phyloP scores from a whole-genome alignment of 2,797 vertebrate genomes.

The Trematomus bernacchii region DNA sequence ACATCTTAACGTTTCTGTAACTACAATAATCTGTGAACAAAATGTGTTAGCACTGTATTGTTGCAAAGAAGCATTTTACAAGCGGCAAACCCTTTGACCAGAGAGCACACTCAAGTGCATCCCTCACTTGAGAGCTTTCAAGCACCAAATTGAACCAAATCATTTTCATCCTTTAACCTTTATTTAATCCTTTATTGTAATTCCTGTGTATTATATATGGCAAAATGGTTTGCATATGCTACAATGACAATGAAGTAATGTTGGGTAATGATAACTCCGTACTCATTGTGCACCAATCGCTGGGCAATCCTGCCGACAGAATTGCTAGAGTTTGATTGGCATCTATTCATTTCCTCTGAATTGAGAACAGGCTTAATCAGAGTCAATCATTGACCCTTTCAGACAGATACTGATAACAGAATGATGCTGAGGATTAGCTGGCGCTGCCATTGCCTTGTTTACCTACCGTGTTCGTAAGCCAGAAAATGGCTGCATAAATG shows the following conservation, averaged over 20 bases:
- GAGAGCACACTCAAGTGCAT: not conserved
- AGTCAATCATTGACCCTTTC: constrained; percentile 83
- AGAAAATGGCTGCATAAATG: constrained; percentile 66
- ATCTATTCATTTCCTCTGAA: constrained; percentile 81
- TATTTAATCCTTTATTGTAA: not conserved
- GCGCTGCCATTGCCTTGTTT: constrained; percentile 66
- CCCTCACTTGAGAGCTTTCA: not conserved
- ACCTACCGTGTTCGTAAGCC: constrained; percentile 58
- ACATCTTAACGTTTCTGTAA: not conserved
- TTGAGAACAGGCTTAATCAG: constrained; percentile 66
- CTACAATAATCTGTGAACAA: not conserved
- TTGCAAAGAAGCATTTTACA: not conserved
- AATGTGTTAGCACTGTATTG: not conserved
- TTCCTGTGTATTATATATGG: not conserved
- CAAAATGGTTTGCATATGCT: constrained; percentile 17
- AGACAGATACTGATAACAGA: constrained; percentile 65
- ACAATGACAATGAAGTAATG: constrained; percentile 4
- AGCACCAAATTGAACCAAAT: not conserved
- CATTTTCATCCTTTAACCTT: not conserved
- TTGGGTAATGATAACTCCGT: constrained; percentile 38
- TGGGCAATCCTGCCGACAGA: constrained; percentile 66
- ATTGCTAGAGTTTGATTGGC: constrained; percentile 72
- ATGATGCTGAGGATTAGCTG: constrained; percentile 67
- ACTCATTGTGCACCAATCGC: constrained; percentile 44
- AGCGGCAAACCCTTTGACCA: constrained; percentile 1